A percentile compares a stretch with the other conserved stretches of the same genome.
Conservation (phyloP, 2,888 invertebrate genomes). For the Hyles lineata region DNA sequence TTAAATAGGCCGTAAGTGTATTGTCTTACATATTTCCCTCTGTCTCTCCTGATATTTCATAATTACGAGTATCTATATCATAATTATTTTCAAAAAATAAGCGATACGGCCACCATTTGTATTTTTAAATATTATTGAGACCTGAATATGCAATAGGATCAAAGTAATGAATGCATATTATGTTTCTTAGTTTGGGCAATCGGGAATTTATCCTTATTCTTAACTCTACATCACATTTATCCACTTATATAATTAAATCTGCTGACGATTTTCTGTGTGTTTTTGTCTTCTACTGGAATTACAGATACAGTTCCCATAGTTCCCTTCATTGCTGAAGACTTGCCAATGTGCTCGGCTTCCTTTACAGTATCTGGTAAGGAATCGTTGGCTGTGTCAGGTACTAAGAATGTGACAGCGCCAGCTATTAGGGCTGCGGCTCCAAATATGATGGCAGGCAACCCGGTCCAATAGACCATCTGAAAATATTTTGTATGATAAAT, state of each 20-base stretch:
- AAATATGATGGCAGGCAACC: conserved; percentile 68
- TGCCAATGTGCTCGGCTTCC: conserved; percentile 68
- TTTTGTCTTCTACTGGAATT: conserved; percentile 29
- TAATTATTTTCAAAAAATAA: too few species aligned
- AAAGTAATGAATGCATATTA: too few species aligned
- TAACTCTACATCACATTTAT: neutral
- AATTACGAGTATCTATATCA: too few species aligned
- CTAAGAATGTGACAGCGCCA: conserved; percentile 62
- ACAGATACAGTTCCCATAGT: conserved; percentile 36
- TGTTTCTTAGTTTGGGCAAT: too few species aligned
- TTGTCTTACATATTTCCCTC: too few species aligned
- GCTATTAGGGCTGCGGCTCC: conserved; percentile 62
- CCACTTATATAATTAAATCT: conserved; percentile 29
- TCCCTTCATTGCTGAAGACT: conserved; percentile 34
- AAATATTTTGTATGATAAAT: conserved; percentile 35
- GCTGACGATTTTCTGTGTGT: conserved; percentile 17
- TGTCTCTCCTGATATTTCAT: too few species aligned
- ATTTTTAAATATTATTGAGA: too few species aligned
- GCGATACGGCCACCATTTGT: too few species aligned
- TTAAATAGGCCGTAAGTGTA: too few species aligned
- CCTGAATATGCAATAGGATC: too few species aligned
- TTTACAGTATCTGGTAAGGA: conserved; percentile 67
- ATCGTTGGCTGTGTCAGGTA: conserved; percentile 65
- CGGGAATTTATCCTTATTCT: too few species aligned
- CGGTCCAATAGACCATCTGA: conserved; percentile 68